Conservation (phyloP, 2,113 vertebrate genomes). For the Dicentrarchus labrax region DNA sequence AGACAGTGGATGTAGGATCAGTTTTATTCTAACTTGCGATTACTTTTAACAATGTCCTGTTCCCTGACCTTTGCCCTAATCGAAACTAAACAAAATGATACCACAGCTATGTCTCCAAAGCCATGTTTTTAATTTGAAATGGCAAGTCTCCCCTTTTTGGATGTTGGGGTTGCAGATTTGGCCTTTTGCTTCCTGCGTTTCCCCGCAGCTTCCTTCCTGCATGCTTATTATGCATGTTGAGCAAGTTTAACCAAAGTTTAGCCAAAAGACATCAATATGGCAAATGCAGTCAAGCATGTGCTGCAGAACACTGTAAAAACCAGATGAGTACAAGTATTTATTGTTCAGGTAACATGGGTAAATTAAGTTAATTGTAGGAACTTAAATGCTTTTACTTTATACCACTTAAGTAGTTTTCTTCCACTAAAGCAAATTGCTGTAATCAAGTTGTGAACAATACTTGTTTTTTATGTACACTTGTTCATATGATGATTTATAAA, state of each 20-base stretch:
- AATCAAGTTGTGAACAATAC: no score
- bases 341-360: no score
- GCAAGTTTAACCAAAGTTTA: conserved; percentile 56
- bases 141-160: conserved; percentile 37
- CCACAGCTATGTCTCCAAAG: neutral
- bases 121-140: conserved; percentile 14
- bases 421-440: no score
- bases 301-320: neutral
- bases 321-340: no score
- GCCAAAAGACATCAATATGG: conserved; percentile 19
- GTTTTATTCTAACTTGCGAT: neutral
- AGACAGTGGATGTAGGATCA: neutral
- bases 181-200: conserved; percentile 62
- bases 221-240: conserved; percentile 53
- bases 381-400: no score
- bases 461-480: no score
- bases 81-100: conserved; percentile 2
- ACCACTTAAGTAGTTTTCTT: no score
- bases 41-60: neutral
- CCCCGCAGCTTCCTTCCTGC: conserved; percentile 74
- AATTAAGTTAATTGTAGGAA: no score
- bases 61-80: neutral
- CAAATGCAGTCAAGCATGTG: neutral
- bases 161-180: conserved; percentile 51
- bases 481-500: no score